These are phyloP conservation scores for Oxytorus armatus DNA, from an alignment of 2,888 invertebrate species.

Conservation along the genomic window DNA sequence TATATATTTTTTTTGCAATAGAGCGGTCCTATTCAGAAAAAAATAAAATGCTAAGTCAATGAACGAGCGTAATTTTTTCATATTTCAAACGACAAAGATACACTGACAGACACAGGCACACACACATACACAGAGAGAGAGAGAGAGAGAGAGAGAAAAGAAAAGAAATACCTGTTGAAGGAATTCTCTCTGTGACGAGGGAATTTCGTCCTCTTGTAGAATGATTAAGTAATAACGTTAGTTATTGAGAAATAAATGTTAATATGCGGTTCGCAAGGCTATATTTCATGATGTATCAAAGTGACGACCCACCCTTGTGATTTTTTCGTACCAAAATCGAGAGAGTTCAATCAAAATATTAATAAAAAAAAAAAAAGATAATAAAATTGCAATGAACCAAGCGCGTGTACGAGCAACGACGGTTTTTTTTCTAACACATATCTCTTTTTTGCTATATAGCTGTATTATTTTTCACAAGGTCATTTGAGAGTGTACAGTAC, in stretches of 20 bases:
- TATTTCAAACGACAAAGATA: constrained; percentile 20
- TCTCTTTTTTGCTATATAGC: constrained; percentile 11
- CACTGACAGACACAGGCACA: constrained; percentile 33
- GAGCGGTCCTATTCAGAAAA: constrained; percentile 73
- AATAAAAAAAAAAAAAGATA: constrained; percentile 47
- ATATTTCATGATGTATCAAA: constrained; percentile 70
- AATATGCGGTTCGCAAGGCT: constrained; percentile 76
- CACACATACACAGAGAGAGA: neutral
- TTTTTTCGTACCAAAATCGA: constrained; percentile 57
- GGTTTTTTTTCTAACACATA: neutral
- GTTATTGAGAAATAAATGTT: constrained; percentile 78
- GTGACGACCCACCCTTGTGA: constrained; percentile 68
- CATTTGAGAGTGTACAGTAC: constrained; percentile 46
- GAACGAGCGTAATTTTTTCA: constrained; percentile 39
- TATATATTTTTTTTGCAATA: constrained; percentile 70
- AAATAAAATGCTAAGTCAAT: constrained; percentile 53
- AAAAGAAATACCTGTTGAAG: constrained; percentile 60
- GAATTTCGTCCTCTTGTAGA: constrained; percentile 62
- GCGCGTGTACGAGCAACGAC: neutral
- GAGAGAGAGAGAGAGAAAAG: constrained; percentile 20
- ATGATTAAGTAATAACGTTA: constrained; percentile 71
- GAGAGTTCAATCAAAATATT: constrained; percentile 57
- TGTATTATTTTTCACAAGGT: constrained; percentile 37
- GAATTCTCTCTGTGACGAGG: constrained; percentile 46
- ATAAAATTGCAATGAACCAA: constrained; percentile 6